These are phyloP conservation scores for Ennomos erosarius DNA, from an alignment of 2,888 invertebrate genomes.

Conservation along the genomic window DNA sequence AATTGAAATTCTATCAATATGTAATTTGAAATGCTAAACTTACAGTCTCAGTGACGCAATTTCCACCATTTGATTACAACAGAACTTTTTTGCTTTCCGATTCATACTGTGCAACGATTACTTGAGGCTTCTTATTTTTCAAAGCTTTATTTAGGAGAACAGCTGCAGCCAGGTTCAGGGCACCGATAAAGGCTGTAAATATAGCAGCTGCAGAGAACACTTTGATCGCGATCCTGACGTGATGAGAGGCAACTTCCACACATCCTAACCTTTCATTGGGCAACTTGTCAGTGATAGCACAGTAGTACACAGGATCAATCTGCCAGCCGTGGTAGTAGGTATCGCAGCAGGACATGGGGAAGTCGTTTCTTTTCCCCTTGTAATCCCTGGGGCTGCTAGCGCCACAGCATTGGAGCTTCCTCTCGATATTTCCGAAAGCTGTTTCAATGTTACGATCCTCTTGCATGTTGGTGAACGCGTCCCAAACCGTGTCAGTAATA, in stretches of 20 bases:
- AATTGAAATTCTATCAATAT: background rate
- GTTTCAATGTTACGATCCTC: slow-evolving; percentile 55
- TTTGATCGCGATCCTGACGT: slow-evolving; percentile 66
- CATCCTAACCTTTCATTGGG: slow-evolving; percentile 78
- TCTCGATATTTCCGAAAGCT: slow-evolving; percentile 66
- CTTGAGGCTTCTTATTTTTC: slow-evolving; percentile 51
- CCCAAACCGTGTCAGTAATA: slow-evolving; percentile 74
- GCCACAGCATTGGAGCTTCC: slow-evolving; percentile 74
- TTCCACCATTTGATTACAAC: slow-evolving; percentile 42
- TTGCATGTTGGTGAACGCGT: slow-evolving; percentile 68
- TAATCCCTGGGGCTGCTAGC: slow-evolving; percentile 74
- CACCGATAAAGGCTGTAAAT: slow-evolving; percentile 63
- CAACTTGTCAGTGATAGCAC: slow-evolving; percentile 72
- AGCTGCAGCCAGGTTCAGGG: slow-evolving; percentile 59
- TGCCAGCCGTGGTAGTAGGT: slow-evolving; percentile 72
- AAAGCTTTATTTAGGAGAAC: slow-evolving; percentile 56
- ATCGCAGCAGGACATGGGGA: slow-evolving; percentile 76
- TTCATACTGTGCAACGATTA: slow-evolving; percentile 57
- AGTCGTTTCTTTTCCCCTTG: slow-evolving; percentile 68
- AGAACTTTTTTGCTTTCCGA: slow-evolving; percentile 75
- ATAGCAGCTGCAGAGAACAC: slow-evolving; percentile 62
- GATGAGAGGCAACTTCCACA: slow-evolving; percentile 66
- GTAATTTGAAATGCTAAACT: slow-evolving; percentile 1
- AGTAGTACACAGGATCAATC: slow-evolving; percentile 65
- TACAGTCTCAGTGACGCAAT: slow-evolving; percentile 7